Conservation (phyloP, 1,140 invertebrate species). For the Drosophila santomea region DNA sequence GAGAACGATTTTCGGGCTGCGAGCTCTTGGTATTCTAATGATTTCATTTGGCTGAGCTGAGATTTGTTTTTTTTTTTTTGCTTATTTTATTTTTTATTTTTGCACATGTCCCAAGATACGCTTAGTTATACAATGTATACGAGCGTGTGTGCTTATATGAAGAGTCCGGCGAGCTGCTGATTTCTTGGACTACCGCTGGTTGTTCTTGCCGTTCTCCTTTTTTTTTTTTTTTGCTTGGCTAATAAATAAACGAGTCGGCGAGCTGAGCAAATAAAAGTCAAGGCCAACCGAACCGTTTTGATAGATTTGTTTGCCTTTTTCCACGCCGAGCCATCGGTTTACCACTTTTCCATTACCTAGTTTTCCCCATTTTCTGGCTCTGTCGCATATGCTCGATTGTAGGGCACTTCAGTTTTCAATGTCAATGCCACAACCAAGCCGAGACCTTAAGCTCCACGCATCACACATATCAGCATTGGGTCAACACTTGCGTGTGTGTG, state of each 20-base stretch:
- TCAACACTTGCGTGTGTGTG: slow-evolving; percentile 6
- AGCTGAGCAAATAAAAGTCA: slow-evolving; percentile 75
- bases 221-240: slow-evolving; percentile 53
- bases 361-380: too few species aligned
- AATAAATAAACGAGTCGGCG: slow-evolving; percentile 75
- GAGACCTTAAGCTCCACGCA: slow-evolving; percentile 35
- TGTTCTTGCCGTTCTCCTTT: slow-evolving; percentile 43
- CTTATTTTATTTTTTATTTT: slow-evolving; percentile 19
- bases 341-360: slow-evolving; percentile 6
- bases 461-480: slow-evolving; percentile 45
- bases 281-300: slow-evolving; percentile 50
- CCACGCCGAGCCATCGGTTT: slow-evolving; percentile 15
- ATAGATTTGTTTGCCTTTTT: slow-evolving; percentile 61
- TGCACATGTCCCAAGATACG: slow-evolving; percentile 52
- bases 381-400: background rate
- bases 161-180: slow-evolving; percentile 38
- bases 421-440: slow-evolving; percentile 52
- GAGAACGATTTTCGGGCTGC: slow-evolving; percentile 22
- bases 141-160: slow-evolving; percentile 25
- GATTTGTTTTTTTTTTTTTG: slow-evolving; percentile 3
- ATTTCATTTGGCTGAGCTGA: slow-evolving; percentile 50
- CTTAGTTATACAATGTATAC: slow-evolving; percentile 32
- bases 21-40: slow-evolving; percentile 56
- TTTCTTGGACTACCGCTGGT: slow-evolving; percentile 38
- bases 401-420: slow-evolving; percentile 54